These are phyloP conservation scores for Morinoia aosen DNA, from an alignment of 2,888 invertebrate species.

Conservation along the genomic window DNA sequence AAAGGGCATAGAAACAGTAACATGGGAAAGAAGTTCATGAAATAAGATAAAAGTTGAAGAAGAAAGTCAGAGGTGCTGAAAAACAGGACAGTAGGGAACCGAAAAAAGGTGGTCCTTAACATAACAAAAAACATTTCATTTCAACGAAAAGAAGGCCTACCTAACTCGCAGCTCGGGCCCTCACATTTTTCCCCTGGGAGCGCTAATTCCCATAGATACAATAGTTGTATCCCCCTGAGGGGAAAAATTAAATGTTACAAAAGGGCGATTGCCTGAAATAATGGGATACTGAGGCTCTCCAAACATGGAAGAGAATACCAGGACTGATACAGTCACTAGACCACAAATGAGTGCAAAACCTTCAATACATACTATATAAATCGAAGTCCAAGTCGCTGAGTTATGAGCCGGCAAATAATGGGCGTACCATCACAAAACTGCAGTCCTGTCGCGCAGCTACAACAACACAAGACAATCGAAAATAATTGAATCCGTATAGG, in stretches of 20 bases:
- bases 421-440: not conserved
- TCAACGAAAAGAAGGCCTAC: too few relatives aligned
- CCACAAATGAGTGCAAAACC: not conserved
- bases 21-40: too few relatives aligned
- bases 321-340: not conserved
- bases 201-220: too few relatives aligned
- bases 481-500: conserved; percentile 8
- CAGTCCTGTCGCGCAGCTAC: not conserved
- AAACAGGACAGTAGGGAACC: too few relatives aligned
- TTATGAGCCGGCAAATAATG: not conserved
- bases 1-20: too few relatives aligned
- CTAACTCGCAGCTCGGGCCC: too few relatives aligned
- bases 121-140: too few relatives aligned
- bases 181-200: too few relatives aligned
- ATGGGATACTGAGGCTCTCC: not conserved
- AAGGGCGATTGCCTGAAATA: not conserved
- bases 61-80: too few relatives aligned
- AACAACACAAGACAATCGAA: conserved; percentile 2
- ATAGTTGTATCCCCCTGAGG: too few relatives aligned
- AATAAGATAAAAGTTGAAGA: too few relatives aligned
- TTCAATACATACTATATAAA: not conserved
- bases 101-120: too few relatives aligned
- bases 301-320: not conserved
- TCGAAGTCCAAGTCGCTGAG: not conserved
- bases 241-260: not conserved